Percentiles rank a stretch among this genome's conserved stretches.
These are phyloP conservation scores for Lycia hirtaria DNA, from an alignment of 2,888 invertebrate genomes.

Conservation along the genomic window DNA sequence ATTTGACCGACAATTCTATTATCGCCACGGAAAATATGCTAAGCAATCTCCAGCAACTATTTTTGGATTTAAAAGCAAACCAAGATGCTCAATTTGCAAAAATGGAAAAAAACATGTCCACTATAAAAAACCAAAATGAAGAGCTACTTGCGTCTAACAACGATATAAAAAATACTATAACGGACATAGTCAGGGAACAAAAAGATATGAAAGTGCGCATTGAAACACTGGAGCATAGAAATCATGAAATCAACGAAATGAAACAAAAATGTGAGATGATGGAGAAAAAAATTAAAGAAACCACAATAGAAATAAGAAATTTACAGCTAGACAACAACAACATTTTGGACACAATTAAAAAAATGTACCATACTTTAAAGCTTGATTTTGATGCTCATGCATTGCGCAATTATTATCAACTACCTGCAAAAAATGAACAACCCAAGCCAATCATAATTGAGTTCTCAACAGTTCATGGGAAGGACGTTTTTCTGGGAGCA, in stretches of 20 bases:
- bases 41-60: background rate
- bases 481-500: background rate
- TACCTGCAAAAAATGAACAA: background rate
- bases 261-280: background rate
- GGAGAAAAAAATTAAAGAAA: background rate
- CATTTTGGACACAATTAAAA: background rate
- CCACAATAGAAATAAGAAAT: background rate
- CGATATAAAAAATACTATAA: background rate
- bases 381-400: background rate
- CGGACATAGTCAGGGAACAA: background rate
- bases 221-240: background rate
- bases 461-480: background rate
- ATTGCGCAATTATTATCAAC: background rate
- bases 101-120: background rate
- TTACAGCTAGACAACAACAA: constrained; percentile 1
- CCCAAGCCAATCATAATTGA: constrained; percentile 2
- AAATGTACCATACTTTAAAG: background rate
- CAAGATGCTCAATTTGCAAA: background rate
- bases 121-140: constrained; percentile 3
- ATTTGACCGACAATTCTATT: no score
- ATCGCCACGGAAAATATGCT: constrained; percentile 1
- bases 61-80: background rate
- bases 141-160: background rate
- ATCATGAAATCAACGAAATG: background rate
- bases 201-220: background rate